Base-by-base conservation (phyloP, 2,797 vertebrate genomes). In the Knipowitschia caucasica region DNA sequence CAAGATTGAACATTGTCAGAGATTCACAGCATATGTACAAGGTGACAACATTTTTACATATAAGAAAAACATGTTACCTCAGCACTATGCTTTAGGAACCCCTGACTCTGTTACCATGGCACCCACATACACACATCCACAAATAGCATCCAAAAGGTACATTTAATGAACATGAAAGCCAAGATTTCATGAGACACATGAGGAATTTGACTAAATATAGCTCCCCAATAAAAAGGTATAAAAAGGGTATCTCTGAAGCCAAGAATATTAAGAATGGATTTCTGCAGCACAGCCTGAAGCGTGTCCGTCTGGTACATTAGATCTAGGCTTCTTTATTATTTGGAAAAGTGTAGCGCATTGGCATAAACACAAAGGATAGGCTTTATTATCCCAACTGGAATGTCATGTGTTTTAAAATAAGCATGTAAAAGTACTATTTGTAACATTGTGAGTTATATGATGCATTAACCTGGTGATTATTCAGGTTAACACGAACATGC, bases 81-180 rank as follows among this genome's bases (percentile, higher is more conserved):
- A 23, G 40, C 15, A 9, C 20, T 65, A 60, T 70, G 49, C 45
- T 43, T 10, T 43, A 26, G 24, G 61, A 46, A 53, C 45, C 57
- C 52, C 30, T 59, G 60, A 44, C 51, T 4, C 4, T 1, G n/a
- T 14, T 71, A 53, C 62, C 11, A 2, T 35, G 5, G 57, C 14
- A 2, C 47, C 42, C 59, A 61, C 60, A 57, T 4, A 39, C 40
- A 54, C n/a, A n/a, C n/a, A n/a, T n/a, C n/a, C n/a, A 47, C 54
- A 67, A 62, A 58, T 66, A 73, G 67, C 53, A 25, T 69, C 49
- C 72, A 61, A 77, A 38, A 54, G 54, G 39, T 54, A 68, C 72
- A 78, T 78, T 43, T 73, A 57, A 66, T 77, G 53, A 66, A 75
- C 69, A 71, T 70, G 64, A 82, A 81, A 72, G 55, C 51, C 5